Evolutionary conservation across 2,888 invertebrate species (phyloP).

Genomic region (Epistrophe grossulariae): DNA sequence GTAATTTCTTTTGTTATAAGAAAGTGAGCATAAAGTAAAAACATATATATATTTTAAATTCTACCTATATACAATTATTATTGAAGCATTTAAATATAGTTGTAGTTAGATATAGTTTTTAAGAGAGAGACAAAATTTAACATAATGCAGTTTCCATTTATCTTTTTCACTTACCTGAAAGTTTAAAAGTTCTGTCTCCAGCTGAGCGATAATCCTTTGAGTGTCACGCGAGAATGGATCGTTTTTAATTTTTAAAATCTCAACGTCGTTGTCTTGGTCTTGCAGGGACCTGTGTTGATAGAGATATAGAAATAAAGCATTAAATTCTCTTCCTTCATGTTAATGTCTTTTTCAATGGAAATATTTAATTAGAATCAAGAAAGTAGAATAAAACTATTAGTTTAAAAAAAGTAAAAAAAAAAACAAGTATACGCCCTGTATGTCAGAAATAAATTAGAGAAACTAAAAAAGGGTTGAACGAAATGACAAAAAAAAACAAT

Average conservation of each 20-base stretch:
- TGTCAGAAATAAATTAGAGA: constrained; percentile 35
- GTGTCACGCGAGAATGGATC: constrained; percentile 54
- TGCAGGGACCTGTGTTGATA: constrained; percentile 41
- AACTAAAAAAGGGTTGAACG: constrained; percentile 12
- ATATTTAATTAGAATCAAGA: constrained; percentile 10
- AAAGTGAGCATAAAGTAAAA: constrained; percentile 32
- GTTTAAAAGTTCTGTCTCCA: constrained; percentile 66
- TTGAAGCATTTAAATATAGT: constrained; percentile 7
- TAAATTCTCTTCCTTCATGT: constrained; percentile 29
- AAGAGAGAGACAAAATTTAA: constrained; percentile 3
- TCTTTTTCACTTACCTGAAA: constrained; percentile 60
- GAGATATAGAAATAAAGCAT: not conserved
- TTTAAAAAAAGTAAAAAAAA: constrained; percentile 9
- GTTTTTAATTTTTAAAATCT: constrained; percentile 64
- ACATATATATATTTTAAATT: not conserved
- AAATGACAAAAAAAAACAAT: not conserved
- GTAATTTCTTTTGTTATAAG: constrained; percentile 7
- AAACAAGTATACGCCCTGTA: constrained; percentile 52
- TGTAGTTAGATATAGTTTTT: not conserved
- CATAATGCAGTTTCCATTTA: constrained; percentile 66
- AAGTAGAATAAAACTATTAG: constrained; percentile 14
- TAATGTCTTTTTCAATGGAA: constrained; percentile 29
- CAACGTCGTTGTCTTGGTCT: constrained; percentile 38
- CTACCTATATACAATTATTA: constrained; percentile 24
- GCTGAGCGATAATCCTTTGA: constrained; percentile 68